Base-by-base conservation (phyloP, 2,888 invertebrate species). In the Eristalis arbustorum region DNA sequence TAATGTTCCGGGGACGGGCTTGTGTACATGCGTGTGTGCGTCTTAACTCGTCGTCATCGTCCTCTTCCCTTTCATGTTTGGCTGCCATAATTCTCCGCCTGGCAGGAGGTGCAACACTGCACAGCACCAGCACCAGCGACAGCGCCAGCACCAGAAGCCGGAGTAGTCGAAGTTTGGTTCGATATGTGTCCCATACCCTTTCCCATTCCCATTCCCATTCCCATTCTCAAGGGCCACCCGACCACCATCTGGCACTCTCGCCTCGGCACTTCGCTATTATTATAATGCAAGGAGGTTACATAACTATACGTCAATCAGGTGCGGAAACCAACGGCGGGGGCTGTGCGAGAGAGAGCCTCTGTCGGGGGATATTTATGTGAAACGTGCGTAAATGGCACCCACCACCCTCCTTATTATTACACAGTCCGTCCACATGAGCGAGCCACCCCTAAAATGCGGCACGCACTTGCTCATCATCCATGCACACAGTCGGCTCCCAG, bases 231-330 rank as follows among this genome's bases (percentile, higher is more conserved):
- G 0, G 31, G 1, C 31, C 31, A 31, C 31, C 1, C 31, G 1
- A 8, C 31, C 31, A 31, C 31, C 31, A 10, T 8, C 31, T 31
- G 31, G 8, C 31, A 8, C 31, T 31, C 31, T 31, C 74, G 34
- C 6, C 23, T 31, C 69, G 31, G 28, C 31, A 56, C 73, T 63
- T 49, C 13, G 68, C 67, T 82, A 87, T 82, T 79, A 83, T 87
- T 75, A 87, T 87, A 83, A 87, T 83, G 83, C 87, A 79, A 83
- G 87, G 83, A 78, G 83, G 87, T 87, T 87, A 87, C 87, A 87
- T 83, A 87, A 79, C 83, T 87, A 79, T 79, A 87, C 83, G 87
- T 87, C 87, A 87, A 87, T 87, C 87, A 87, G 87, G 87, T 87
- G 74, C 78, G 78, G 87, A 78, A 87, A 80, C 74, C 76, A 85